Evolutionary conservation across 1,140 invertebrate species (phyloP).

Genomic region (Gryon sp.): DNA sequence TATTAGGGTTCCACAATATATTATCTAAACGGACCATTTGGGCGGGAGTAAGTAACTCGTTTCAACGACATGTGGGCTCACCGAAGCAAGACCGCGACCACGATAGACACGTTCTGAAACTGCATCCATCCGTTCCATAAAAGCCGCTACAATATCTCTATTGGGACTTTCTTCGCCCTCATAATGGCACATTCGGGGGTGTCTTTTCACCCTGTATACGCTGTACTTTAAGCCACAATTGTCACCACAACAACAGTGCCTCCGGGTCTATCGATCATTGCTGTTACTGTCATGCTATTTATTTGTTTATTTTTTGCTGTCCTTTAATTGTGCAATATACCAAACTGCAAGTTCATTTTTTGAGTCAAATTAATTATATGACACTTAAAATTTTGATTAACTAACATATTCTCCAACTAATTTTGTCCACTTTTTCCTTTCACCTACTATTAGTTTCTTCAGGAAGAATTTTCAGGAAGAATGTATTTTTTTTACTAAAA

Average conservation of each 20-base stretch:
- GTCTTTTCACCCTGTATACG: conserved; percentile 56
- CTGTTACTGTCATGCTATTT: conserved; percentile 49
- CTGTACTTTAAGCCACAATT: conserved; percentile 61
- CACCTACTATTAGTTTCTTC: too few species aligned
- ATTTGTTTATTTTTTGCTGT: conserved; percentile 41
- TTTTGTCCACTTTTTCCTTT: too few species aligned
- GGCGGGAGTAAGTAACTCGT: conserved; percentile 68
- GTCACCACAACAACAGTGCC: conserved; percentile 54
- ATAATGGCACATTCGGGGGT: conserved; percentile 64
- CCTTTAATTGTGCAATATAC: conserved; percentile 40
- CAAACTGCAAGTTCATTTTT: conserved; percentile 35
- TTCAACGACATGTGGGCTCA: conserved; percentile 75
- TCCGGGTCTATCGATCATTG: conserved; percentile 65
- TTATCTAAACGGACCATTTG: conserved; percentile 70
- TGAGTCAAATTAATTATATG: too few species aligned
- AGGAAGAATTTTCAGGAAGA: too few species aligned
- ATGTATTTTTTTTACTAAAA: too few species aligned
- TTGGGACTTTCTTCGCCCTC: conserved; percentile 69
- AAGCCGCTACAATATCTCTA: conserved; percentile 67
- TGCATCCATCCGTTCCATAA: conserved; percentile 63
- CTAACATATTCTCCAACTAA: too few species aligned
- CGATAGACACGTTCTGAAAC: conserved; percentile 62
- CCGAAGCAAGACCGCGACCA: conserved; percentile 72
- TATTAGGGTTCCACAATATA: conserved; percentile 69
- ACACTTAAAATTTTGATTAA: too few species aligned